phyloP scores from a whole-genome alignment of 2,113 vertebrate genomes.

The Coreoperca whiteheadi region DNA sequence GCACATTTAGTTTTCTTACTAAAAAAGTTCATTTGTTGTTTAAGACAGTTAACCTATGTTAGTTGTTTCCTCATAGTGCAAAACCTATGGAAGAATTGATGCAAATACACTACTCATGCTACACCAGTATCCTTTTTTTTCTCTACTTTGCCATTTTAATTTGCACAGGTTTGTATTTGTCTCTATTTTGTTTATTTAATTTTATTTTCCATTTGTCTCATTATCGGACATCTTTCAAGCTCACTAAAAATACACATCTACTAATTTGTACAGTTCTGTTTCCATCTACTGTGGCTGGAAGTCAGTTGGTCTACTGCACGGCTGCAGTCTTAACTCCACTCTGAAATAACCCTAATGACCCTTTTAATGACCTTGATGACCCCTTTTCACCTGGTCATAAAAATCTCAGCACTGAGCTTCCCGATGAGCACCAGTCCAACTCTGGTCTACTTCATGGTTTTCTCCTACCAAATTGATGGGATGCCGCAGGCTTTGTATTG shows the following conservation, averaged over 20 bases:
- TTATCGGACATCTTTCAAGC: background rate
- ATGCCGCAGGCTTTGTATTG: conserved; percentile 1
- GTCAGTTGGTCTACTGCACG: conserved; percentile 3
- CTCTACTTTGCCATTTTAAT: background rate
- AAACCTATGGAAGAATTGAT: background rate
- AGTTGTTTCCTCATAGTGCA: background rate
- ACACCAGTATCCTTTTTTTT: background rate
- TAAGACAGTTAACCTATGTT: background rate
- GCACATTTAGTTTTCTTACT: background rate
- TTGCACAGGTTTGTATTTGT: background rate
- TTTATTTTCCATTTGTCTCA: background rate
- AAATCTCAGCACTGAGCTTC: conserved; percentile 57
- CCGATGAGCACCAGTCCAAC: conserved; percentile 60
- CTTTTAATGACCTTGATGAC: conserved; percentile 66
- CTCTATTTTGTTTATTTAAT: background rate
- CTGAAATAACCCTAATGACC: conserved; percentile 54
- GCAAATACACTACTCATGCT: background rate
- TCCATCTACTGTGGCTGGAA: background rate
- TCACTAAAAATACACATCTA: background rate
- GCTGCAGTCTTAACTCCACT: conserved; percentile 19
- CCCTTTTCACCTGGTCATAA: conserved; percentile 68
- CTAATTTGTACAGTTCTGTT: background rate
- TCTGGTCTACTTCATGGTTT: conserved; percentile 51
- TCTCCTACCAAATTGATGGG: conserved; percentile 26
- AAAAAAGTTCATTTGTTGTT: background rate